Evolutionary conservation across 2,797 vertebrate genomes (phyloP).

Genomic region (Knipowitschia caucasica): DNA sequence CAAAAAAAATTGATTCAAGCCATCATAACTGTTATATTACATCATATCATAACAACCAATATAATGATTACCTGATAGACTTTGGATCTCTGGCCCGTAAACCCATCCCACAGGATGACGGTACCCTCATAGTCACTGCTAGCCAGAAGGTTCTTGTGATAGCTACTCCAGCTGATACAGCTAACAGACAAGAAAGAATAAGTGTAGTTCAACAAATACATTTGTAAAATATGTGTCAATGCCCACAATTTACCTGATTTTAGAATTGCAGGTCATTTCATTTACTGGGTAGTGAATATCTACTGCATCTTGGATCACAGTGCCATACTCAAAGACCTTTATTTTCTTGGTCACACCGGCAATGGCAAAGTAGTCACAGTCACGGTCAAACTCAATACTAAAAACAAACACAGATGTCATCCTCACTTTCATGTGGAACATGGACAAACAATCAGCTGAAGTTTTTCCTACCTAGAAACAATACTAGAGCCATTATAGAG

Average conservation of each 20-base stretch:
- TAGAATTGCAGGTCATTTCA: conserved; percentile 99
- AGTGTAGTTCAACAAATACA: not conserved
- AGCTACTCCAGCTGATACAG: conserved; percentile 99
- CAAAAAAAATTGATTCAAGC: not conserved
- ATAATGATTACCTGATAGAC: conserved; percentile 89
- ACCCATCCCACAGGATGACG: conserved; percentile 98
- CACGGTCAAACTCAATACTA: conserved; percentile 98
- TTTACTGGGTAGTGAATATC: conserved; percentile 99
- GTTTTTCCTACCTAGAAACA: conserved; percentile 87
- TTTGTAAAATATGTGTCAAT: not conserved
- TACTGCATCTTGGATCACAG: conserved; percentile 97
- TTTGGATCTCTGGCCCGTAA: conserved; percentile 96
- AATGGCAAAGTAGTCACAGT: conserved; percentile 99
- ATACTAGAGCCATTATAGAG: conserved; percentile 99
- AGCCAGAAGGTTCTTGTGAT: conserved; percentile 97
- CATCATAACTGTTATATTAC: not conserved
- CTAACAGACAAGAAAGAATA: conserved; percentile 55
- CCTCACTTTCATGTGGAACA: not conserved
- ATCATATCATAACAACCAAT: not conserved
- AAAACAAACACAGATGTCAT: conserved; percentile 24
- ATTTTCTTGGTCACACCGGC: conserved; percentile 99
- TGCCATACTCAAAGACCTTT: conserved; percentile 98
- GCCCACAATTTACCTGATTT: conserved; percentile 86
- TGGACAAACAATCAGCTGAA: not conserved
- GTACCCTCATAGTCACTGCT: conserved; percentile 99